Evolutionary conservation across 2,113 vertebrate species (phyloP).

Genomic region (Pseudorasbora parva): DNA sequence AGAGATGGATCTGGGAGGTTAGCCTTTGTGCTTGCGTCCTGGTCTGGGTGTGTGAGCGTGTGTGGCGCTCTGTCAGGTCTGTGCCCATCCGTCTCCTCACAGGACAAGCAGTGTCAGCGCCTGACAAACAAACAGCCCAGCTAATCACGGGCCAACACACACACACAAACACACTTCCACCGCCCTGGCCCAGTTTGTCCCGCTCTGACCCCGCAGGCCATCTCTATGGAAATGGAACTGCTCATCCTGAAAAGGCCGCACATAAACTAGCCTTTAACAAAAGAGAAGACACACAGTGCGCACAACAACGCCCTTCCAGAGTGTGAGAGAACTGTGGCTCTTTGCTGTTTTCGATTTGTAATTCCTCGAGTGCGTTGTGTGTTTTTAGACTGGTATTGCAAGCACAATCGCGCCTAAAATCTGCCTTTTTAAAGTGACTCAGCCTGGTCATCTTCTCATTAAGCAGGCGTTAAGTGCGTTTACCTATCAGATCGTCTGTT

Average conservation of each 20-base stretch:
- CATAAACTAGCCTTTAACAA: constrained; percentile 57
- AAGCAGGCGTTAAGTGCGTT: neutral
- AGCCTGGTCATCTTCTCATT: neutral
- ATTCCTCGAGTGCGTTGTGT: neutral
- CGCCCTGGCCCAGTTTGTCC: constrained; percentile 51
- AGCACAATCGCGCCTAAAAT: neutral
- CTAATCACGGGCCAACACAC: constrained; percentile 53
- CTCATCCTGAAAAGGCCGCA: constrained; percentile 56
- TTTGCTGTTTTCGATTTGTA: neutral
- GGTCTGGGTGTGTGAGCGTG: constrained; percentile 41
- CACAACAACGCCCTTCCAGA: constrained; percentile 22
- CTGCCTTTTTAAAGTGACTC: neutral
- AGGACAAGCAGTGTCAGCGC: constrained; percentile 58
- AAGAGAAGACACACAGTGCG: constrained; percentile 40
- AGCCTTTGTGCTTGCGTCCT: constrained; percentile 44
- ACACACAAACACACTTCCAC: constrained; percentile 50
- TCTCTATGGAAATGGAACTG: constrained; percentile 55
- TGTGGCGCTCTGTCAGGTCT: constrained; percentile 55
- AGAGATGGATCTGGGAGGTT: constrained; percentile 54
- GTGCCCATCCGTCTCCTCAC: constrained; percentile 56
- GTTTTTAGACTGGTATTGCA: neutral
- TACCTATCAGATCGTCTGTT: neutral
- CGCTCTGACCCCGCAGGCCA: constrained; percentile 50
- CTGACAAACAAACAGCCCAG: constrained; percentile 61
- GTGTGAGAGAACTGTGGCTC: neutral